These are phyloP conservation scores for Nasua narica DNA, from an alignment of 2,797 vertebrate genomes.

Conservation along the genomic window DNA sequence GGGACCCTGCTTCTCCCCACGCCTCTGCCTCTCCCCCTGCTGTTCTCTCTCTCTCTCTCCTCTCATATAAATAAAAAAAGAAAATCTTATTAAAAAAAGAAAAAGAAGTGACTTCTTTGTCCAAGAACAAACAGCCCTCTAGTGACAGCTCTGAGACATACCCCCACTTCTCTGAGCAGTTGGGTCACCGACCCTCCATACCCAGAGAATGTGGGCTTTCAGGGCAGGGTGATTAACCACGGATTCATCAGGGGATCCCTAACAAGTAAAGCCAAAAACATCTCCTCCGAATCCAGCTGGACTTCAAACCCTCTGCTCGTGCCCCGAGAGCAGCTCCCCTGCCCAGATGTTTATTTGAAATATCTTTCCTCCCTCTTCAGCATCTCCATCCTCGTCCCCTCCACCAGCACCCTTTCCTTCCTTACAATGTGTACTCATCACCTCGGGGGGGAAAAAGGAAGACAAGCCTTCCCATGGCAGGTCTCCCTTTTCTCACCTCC, in stretches of 20 bases:
- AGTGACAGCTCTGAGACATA: background rate
- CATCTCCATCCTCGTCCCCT: background rate
- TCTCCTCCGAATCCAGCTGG: background rate
- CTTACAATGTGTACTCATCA: background rate
- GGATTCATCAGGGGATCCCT: background rate
- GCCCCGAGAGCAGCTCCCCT: background rate
- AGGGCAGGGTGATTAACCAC: background rate
- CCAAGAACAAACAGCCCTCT: background rate
- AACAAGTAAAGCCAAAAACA: background rate
- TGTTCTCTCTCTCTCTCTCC: too few relatives aligned
- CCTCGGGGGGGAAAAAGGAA: background rate
- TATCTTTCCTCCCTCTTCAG: background rate
- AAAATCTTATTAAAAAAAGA: background rate
- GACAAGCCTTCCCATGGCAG: background rate
- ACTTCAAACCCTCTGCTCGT: background rate
- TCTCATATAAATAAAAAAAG: background rate
- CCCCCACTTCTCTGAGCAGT: background rate
- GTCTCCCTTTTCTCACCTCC: background rate
- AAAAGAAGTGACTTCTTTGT: background rate
- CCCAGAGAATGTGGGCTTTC: background rate
- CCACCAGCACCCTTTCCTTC: background rate
- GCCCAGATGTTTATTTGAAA: background rate
- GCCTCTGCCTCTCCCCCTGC: too few relatives aligned
- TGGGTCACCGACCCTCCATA: background rate
- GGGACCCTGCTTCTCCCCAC: too few relatives aligned